These are phyloP conservation scores for Penaeus monodon DNA, from an alignment of 2,888 invertebrate species.

Conservation along the genomic window DNA sequence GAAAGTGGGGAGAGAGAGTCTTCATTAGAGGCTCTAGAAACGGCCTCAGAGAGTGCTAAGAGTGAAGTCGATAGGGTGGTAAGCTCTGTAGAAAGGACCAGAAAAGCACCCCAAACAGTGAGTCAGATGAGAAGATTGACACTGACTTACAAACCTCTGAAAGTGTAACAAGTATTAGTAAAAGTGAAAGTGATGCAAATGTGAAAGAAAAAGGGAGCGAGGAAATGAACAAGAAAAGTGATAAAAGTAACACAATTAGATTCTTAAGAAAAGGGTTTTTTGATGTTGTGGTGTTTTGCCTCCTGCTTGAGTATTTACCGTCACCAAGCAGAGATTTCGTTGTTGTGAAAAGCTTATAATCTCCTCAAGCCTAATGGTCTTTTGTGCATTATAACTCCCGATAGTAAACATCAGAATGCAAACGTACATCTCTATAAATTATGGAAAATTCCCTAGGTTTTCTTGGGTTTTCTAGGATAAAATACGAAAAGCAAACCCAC, in stretches of 20 bases:
- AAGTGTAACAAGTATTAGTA: too few relatives aligned
- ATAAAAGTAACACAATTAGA: not conserved
- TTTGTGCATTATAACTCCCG: slow-evolving; percentile 86
- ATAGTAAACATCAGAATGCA: slow-evolving; percentile 89
- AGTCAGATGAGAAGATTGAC: too few relatives aligned
- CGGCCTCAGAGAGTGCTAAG: too few relatives aligned
- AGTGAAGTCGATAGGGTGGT: too few relatives aligned
- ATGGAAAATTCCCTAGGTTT: slow-evolving; percentile 84
- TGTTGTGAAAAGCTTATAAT: slow-evolving; percentile 83
- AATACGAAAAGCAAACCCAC: slow-evolving; percentile 87
- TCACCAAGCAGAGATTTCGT: slow-evolving; percentile 78
- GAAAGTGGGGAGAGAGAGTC: not conserved
- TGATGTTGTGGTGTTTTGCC: slow-evolving; percentile 86
- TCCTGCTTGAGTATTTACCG: slow-evolving; percentile 91
- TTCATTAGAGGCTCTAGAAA: not conserved
- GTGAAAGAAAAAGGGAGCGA: not conserved
- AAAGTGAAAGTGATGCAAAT: too few relatives aligned
- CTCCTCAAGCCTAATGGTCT: slow-evolving; percentile 83
- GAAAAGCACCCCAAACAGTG: too few relatives aligned
- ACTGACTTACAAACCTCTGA: too few relatives aligned
- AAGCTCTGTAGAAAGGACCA: too few relatives aligned
- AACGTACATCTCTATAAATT: slow-evolving; percentile 88
- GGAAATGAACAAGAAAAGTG: not conserved
- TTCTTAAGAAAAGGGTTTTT: slow-evolving; percentile 70
- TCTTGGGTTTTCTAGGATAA: slow-evolving; percentile 84